Conservation (phyloP, 2,113 vertebrate species). For the Etheostoma spectabile region DNA sequence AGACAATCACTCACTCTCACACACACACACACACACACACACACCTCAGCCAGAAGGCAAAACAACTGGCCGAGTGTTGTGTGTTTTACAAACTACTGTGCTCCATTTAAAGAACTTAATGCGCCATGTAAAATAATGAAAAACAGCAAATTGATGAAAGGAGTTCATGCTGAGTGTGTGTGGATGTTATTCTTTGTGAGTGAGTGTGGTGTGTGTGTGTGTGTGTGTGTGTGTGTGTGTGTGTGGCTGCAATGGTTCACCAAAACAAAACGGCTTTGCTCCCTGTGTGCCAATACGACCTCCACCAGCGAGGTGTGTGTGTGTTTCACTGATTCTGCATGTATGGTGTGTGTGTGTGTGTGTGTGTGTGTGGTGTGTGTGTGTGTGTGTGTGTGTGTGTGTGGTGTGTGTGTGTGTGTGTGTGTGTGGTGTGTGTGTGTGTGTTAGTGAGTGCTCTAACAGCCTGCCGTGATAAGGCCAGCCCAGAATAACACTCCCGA, state of each 20-base stretch:
- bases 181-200: conserved; percentile 12
- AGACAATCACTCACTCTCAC: conserved; percentile 39
- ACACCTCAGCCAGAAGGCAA: conserved; percentile 8
- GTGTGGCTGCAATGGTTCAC: conserved; percentile 34
- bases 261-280: conserved; percentile 65
- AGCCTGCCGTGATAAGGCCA: conserved; percentile 74
- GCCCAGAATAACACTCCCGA: conserved; percentile 77
- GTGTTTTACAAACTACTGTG: conserved; percentile 71
- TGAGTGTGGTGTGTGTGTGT: conserved; percentile 30
- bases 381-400: conserved; percentile 34
- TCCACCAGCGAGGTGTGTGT: conserved; percentile 38
- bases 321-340: conserved; percentile 19
- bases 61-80: conserved; percentile 9
- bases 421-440: conserved; percentile 46
- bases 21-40: conserved; percentile 45
- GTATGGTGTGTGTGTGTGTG: no score
- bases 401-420: conserved; percentile 22
- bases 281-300: conserved; percentile 57
- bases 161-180: conserved; percentile 58
- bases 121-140: conserved; percentile 73
- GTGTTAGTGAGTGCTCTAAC: conserved; percentile 43
- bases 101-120: conserved; percentile 74
- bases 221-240: conserved; percentile 30
- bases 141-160: conserved; percentile 68
- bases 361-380: conserved; percentile 41